A percentile compares a stretch with the other conserved stretches of the same genome.
phyloP scores from a whole-genome alignment of 1,140 invertebrate genomes.

The Eueides isabella region DNA sequence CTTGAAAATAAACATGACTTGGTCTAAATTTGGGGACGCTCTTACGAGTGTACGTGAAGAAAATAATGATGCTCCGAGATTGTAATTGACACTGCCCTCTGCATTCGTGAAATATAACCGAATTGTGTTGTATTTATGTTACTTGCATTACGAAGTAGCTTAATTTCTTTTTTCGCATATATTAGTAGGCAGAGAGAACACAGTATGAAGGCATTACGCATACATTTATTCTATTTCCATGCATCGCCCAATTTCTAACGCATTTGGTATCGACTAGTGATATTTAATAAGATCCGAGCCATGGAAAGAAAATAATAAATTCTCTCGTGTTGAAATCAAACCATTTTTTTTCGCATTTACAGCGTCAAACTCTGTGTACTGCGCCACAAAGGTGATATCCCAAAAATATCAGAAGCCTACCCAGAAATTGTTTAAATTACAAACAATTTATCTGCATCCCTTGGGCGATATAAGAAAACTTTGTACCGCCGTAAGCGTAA shows the following conservation, averaged over 20 bases:
- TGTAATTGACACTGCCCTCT: constrained; percentile 7
- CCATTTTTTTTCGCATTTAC: too few relatives aligned
- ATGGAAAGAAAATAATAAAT: too few relatives aligned
- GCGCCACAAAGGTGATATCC: neutral
- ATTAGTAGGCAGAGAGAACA: too few relatives aligned
- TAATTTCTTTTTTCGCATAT: too few relatives aligned
- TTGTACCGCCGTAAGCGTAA: constrained; percentile 21
- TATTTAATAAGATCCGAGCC: too few relatives aligned
- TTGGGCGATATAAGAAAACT: constrained; percentile 25
- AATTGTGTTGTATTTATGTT: neutral
- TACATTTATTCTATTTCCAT: too few relatives aligned
- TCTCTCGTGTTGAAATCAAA: too few relatives aligned
- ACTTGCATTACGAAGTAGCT: too few relatives aligned
- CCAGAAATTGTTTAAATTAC: constrained; percentile 28
- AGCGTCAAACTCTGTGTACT: too few relatives aligned
- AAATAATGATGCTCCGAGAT: constrained; percentile 4
- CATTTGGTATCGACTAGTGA: too few relatives aligned
- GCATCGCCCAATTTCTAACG: too few relatives aligned
- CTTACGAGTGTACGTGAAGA: neutral
- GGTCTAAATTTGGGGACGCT: constrained; percentile 4
- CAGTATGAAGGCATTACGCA: too few relatives aligned
- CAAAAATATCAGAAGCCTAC: constrained; percentile 18
- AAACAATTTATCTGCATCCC: constrained; percentile 28
- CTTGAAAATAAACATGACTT: constrained; percentile 13
- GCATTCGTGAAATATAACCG: neutral